Evolutionary conservation across 2,888 invertebrate species (phyloP).

Genomic region (Leptinotarsa peninsularis): DNA sequence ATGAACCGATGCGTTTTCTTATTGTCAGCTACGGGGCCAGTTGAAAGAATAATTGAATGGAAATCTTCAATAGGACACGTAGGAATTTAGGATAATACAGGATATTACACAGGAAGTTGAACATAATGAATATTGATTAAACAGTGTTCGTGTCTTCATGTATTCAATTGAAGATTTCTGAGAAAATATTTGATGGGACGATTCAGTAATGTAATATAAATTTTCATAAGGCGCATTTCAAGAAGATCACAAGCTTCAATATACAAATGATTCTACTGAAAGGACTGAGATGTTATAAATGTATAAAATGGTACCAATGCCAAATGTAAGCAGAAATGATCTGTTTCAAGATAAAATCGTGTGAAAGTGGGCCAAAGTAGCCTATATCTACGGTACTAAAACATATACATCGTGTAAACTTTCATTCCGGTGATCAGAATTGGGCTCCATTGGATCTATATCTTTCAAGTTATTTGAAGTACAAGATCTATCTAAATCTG

Average conservation of each 20-base stretch:
- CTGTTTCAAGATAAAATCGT: no score
- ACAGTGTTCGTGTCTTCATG: not conserved
- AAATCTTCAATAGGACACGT: not conserved
- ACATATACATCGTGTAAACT: no score
- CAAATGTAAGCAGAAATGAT: no score
- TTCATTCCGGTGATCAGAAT: no score
- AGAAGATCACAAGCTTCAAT: not conserved
- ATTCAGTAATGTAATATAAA: not conserved
- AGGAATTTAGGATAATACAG: not conserved
- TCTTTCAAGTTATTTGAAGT: no score
- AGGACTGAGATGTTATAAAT: no score
- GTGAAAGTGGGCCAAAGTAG: no score
- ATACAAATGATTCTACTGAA: no score
- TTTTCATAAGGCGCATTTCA: not conserved
- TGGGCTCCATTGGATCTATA: no score
- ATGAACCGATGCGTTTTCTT: slow-evolving; percentile 19
- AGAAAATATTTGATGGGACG: not conserved
- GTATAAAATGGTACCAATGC: no score
- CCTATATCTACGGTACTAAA: no score
- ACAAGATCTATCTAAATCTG: no score
- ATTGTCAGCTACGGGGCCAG: not conserved
- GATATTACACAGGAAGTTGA: slow-evolving; percentile 5
- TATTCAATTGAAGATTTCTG: not conserved
- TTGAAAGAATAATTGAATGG: slow-evolving; percentile 7
- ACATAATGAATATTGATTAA: slow-evolving; percentile 6